Base-by-base conservation (phyloP, 2,113 vertebrate genomes). In the Stigmatopora nigra region DNA sequence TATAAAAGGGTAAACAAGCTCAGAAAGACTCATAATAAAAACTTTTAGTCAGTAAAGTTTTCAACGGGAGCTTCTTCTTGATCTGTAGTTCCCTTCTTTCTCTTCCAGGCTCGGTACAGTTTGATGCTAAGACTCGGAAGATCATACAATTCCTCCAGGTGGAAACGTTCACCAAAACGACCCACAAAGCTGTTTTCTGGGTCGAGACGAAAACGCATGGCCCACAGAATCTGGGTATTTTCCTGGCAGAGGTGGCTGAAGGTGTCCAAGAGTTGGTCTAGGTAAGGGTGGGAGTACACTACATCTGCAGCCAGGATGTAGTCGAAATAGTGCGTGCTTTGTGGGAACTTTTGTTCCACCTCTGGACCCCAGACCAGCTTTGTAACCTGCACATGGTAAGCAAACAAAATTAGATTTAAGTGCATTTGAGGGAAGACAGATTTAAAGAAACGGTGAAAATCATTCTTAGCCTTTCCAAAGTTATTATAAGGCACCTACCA, bases 281-380 rank as follows among this genome's bases (percentile, higher is more conserved):
- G 84, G 75, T 91, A 94, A 0, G 95, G 92, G 59, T 99, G 95
- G 17, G 90, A 67, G 2, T 99, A 99, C 44, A 98, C 97, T 15
- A 99, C 96, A 3, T 98, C 96, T 0, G 97, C 94, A 11, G 96
- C 96, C 88, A 99, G 84, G 75, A 98, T 86, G 73, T 97, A 98
- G 84, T 99, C 93, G 7, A 93, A 98, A 61, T 71, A 73, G 69
- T 84, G 90, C 1, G 90, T 90, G 52, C 88, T 80, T 0, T 58
- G 89, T 1, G 97, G 94, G 71, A 98, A 98, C 13, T 79, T 89
- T 68, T 91, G 82, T 68, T 95, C 91, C 77, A 98, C 76, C 9
- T 90, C 88, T 45, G 89, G 61, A 17, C 95, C 96, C 96, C 96
- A 99, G 36, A 86, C 89, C 4, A 99, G 86, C 69, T 96, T 93